phyloP scores from a whole-genome alignment of 2,888 invertebrate genomes.

The Apantesis nais region DNA sequence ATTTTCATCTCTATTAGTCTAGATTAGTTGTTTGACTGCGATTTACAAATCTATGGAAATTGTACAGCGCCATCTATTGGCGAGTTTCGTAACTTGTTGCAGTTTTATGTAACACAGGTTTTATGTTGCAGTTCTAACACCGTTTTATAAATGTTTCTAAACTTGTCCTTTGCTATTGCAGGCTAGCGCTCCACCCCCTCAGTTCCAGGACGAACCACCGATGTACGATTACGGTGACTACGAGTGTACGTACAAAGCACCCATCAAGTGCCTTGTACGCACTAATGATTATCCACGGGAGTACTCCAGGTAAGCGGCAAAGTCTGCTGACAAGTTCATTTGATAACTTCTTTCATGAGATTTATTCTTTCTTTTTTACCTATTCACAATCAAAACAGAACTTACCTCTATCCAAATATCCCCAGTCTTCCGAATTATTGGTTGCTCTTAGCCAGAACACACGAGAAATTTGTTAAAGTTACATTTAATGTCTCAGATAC shows the following conservation, averaged over 20 bases:
- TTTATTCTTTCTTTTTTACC: slow-evolving; percentile 1
- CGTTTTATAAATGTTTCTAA: not conserved
- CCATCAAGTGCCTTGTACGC: slow-evolving; percentile 68
- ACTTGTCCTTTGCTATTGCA: slow-evolving; percentile 35
- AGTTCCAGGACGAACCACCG: slow-evolving; percentile 80
- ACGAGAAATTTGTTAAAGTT: not conserved
- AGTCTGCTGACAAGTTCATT: not conserved
- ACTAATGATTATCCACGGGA: slow-evolving; percentile 73
- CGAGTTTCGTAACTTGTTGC: not conserved
- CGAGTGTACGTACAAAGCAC: slow-evolving; percentile 72
- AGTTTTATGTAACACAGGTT: too few species aligned
- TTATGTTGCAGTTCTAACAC: too few species aligned
- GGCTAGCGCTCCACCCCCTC: slow-evolving; percentile 83
- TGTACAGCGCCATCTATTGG: not conserved
- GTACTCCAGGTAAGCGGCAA: slow-evolving; percentile 61
- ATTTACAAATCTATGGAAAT: not conserved
- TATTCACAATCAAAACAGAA: too few species aligned
- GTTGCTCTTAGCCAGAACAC: slow-evolving; percentile 48
- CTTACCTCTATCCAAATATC: too few species aligned
- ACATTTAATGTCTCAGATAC: slow-evolving; percentile 42
- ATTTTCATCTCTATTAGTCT: too few species aligned
- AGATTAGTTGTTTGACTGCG: too few species aligned
- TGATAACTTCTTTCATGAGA: not conserved
- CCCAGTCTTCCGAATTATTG: too few species aligned
- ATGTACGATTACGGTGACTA: slow-evolving; percentile 75